Conservation (phyloP, 64 coral and sea anemone genomes). For the Pocillopora damicornis region DNA sequence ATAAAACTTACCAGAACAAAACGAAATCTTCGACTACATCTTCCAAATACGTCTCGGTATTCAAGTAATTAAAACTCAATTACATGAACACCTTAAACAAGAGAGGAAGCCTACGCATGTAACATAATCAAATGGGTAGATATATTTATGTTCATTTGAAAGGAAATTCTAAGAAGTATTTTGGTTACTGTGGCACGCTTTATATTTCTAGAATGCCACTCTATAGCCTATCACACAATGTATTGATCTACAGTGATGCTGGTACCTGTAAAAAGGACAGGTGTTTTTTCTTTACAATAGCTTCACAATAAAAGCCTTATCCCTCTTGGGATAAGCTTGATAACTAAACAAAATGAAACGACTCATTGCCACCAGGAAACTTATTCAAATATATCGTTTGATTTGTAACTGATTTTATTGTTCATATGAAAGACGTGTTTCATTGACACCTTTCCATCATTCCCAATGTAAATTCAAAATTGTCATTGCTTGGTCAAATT, state of each 20-base stretch:
- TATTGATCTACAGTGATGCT: not conserved
- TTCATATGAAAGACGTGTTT: not conserved
- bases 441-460: not conserved
- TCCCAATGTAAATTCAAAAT: not conserved
- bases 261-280: slow-evolving; percentile 25
- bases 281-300: not conserved
- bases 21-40: not conserved
- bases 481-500: not conserved
- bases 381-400: not conserved
- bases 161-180: not conserved
- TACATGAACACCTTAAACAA: not conserved
- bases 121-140: not conserved
- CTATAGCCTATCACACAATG: not conserved
- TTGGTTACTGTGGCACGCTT: not conserved
- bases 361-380: not conserved
- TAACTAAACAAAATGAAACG: not conserved
- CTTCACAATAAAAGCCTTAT: not conserved
- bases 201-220: not conserved
- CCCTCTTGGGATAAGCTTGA: not conserved
- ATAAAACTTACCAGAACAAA: not conserved
- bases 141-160: not conserved
- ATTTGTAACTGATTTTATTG: not conserved
- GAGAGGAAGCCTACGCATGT: not conserved
- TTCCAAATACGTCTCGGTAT: not conserved
- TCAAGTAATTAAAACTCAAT: not conserved